phyloP scores from a whole-genome alignment of 2,797 vertebrate genomes.

The Dallia pectoralis region DNA sequence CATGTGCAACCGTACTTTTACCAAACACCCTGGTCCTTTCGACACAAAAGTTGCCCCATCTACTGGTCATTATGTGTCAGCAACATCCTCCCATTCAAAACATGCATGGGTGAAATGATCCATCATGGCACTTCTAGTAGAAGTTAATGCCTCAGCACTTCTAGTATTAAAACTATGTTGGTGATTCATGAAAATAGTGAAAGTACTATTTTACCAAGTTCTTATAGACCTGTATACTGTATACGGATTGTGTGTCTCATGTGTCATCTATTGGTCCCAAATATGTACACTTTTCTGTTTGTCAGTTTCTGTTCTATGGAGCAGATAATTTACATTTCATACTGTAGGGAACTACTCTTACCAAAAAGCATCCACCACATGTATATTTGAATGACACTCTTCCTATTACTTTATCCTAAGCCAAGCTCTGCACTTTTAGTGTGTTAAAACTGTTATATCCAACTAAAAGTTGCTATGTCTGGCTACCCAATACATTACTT shows the following conservation, averaged over 20 bases:
- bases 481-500: neutral
- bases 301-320: neutral
- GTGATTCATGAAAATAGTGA: too few relatives aligned
- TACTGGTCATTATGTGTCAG: too few relatives aligned
- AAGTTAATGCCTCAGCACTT: too few relatives aligned
- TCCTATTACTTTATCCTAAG: neutral
- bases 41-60: too few relatives aligned
- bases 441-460: neutral
- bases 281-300: neutral
- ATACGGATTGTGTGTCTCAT: neutral
- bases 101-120: too few relatives aligned
- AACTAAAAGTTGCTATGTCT: neutral
- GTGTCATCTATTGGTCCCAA: neutral
- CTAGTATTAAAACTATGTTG: too few relatives aligned
- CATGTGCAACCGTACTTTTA: too few relatives aligned
- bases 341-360: neutral
- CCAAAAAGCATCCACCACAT: neutral
- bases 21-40: too few relatives aligned
- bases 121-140: too few relatives aligned
- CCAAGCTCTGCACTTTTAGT: neutral
- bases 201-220: conserved; percentile 21
- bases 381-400: too few relatives aligned
- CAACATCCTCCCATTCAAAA: too few relatives aligned
- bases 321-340: too few relatives aligned
- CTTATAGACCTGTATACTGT: neutral